Percentiles rank a stretch among this genome's conserved stretches.
Conservation (phyloP, 2,113 vertebrate species). For the Dasypus novemcinctus region DNA sequence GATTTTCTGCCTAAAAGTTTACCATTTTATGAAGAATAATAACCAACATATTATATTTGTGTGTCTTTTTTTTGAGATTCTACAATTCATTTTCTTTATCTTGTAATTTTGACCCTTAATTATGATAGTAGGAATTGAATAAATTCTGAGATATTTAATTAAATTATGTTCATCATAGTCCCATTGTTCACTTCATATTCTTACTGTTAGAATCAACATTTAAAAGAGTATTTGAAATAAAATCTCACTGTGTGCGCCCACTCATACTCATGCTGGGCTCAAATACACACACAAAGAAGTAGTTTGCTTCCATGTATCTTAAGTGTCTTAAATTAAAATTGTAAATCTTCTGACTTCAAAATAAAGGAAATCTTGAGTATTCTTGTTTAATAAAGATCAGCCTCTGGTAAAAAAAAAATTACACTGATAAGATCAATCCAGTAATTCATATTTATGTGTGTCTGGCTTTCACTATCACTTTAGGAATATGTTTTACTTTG, state of each 20-base stretch:
- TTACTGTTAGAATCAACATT: background rate
- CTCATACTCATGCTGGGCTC: background rate
- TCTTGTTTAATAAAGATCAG: conserved; percentile 42
- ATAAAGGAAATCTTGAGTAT: conserved; percentile 19
- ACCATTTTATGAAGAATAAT: background rate
- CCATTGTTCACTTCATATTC: background rate
- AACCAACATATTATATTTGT: conserved; percentile 7
- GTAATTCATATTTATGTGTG: conserved; percentile 47
- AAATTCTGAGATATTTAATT: conserved; percentile 1
- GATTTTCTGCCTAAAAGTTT: background rate
- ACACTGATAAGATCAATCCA: conserved; percentile 70
- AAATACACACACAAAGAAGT: background rate
- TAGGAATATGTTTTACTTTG: background rate
- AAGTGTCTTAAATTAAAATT: conserved; percentile 27
- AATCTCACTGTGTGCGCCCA: background rate
- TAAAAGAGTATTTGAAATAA: background rate
- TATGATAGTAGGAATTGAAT: background rate
- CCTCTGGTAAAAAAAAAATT: conserved; percentile 61
- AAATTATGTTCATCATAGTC: background rate
- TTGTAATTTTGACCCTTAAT: background rate
- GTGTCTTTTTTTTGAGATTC: background rate
- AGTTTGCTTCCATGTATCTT: background rate
- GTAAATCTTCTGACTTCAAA: background rate
- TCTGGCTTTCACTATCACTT: conserved; percentile 49
- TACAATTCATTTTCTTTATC: background rate